These are phyloP conservation scores for Endotricha flammealis DNA, from an alignment of 2,888 invertebrate genomes.

Conservation along the genomic window DNA sequence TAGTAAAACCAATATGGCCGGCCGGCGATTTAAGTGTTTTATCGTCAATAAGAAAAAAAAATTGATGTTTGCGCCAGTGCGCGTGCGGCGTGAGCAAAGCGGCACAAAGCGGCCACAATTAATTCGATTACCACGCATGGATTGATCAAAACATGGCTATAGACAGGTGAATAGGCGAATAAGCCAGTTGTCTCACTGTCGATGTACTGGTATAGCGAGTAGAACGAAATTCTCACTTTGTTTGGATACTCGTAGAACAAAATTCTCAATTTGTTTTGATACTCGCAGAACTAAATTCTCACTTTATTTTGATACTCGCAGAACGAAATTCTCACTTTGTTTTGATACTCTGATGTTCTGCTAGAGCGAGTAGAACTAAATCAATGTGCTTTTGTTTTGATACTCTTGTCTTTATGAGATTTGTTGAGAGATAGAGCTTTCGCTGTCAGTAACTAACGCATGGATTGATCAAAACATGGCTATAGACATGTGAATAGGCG, in stretches of 20 bases:
- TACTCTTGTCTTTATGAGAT: no score
- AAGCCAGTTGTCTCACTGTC: conserved; percentile 24
- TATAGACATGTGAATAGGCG: conserved; percentile 44
- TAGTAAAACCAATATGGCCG: conserved; percentile 9
- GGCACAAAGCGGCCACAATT: conserved; percentile 45
- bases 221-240: no score
- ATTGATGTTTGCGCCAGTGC: conserved; percentile 23
- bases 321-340: no score
- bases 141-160: conserved; percentile 64
- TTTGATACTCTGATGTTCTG: no score
- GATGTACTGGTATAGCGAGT: background rate
- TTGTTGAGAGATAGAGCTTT: no score
- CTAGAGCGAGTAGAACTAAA: no score
- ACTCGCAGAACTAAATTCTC: no score
- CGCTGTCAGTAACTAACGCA: no score
- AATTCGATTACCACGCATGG: conserved; percentile 72
- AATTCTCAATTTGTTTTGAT: no score
- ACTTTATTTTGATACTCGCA: no score
- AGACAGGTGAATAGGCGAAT: conserved; percentile 43
- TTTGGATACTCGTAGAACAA: no score
- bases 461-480: conserved; percentile 67
- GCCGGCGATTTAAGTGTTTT: conserved; percentile 6
- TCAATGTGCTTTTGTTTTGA: no score
- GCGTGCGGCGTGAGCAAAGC: conserved; percentile 34
- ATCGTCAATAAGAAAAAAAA: conserved; percentile 4